Conservation (phyloP, 1,140 invertebrate genomes). For the Drosophila parvula region DNA sequence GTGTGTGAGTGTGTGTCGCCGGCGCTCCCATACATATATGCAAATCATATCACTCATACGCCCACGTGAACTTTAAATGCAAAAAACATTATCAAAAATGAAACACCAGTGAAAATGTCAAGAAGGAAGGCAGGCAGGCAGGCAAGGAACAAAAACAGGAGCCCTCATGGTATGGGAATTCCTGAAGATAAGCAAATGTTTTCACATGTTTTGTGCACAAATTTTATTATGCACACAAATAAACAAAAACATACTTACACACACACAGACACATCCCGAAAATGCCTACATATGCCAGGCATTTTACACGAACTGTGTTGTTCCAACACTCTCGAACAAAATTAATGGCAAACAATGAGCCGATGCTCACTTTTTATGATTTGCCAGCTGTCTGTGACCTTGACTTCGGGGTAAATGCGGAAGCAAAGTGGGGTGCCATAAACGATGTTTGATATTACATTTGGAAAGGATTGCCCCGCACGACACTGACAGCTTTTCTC, state of each 20-base stretch:
- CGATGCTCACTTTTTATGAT: constrained; percentile 16
- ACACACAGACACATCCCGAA: constrained; percentile 28
- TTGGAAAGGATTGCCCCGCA: constrained; percentile 12
- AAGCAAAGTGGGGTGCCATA: constrained; percentile 1
- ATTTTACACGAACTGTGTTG: constrained; percentile 48
- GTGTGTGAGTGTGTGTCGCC: constrained; percentile 25
- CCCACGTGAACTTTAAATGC: constrained; percentile 61
- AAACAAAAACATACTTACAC: constrained; percentile 39
- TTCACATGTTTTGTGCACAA: constrained; percentile 74
- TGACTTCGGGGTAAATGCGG: constrained; percentile 4
- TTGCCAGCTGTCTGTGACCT: constrained; percentile 11
- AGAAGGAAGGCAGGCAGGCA: constrained; percentile 14
- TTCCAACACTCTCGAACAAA: constrained; percentile 51
- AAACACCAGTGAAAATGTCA: constrained; percentile 80
- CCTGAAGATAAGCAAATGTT: constrained; percentile 77
- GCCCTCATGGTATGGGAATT: constrained; percentile 41
- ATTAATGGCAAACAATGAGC: constrained; percentile 29
- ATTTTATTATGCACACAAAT: constrained; percentile 80
- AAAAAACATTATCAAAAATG: constrained; percentile 77
- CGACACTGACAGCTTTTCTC: not conserved
- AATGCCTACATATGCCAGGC: constrained; percentile 63
- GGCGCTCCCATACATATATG: constrained; percentile 48
- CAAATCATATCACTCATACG: constrained; percentile 80
- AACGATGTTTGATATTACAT: constrained; percentile 21
- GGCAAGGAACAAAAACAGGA: constrained; percentile 41